Percentiles rank a stretch among this genome's conserved stretches.
These are phyloP conservation scores for Morelia viridis DNA, from an alignment of 2,797 vertebrate species.

Conservation along the genomic window DNA sequence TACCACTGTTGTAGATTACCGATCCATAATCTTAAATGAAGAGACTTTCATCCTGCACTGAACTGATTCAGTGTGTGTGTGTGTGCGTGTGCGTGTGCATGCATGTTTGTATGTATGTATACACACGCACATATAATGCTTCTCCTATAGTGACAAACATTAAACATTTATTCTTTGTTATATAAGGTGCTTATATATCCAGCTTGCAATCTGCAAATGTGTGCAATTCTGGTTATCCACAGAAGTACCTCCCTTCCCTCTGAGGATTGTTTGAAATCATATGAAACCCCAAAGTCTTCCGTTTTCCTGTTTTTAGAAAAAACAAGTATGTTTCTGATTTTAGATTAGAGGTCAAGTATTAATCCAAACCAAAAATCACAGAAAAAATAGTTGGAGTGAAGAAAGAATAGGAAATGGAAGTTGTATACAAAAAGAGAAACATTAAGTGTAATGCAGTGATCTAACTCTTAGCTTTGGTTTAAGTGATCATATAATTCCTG, in stretches of 20 bases:
- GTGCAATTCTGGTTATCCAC: not conserved
- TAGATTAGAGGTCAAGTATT: not conserved
- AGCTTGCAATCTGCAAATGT: not conserved
- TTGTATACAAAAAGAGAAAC: not conserved
- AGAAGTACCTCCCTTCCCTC: not conserved
- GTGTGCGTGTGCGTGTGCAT: too few relatives aligned
- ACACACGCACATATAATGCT: too few relatives aligned
- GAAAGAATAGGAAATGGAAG: not conserved
- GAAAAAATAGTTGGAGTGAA: not conserved
- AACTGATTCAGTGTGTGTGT: too few relatives aligned
- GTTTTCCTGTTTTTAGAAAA: not conserved
- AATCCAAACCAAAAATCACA: not conserved
- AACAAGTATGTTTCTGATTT: not conserved
- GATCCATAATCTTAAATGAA: too few relatives aligned
- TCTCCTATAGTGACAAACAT: too few relatives aligned
- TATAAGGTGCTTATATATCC: not conserved
- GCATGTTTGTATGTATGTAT: too few relatives aligned
- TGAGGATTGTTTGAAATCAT: not conserved
- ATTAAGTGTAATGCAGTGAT: too few relatives aligned
- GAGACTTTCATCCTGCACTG: too few relatives aligned
- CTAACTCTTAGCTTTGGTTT: not conserved
- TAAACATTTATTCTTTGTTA: not conserved
- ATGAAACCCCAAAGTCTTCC: not conserved
- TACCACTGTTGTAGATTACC: too few relatives aligned
- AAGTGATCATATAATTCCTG: not conserved